Evolutionary conservation across 1,140 invertebrate species (phyloP).

Genomic region (Oryctes rhinoceros): DNA sequence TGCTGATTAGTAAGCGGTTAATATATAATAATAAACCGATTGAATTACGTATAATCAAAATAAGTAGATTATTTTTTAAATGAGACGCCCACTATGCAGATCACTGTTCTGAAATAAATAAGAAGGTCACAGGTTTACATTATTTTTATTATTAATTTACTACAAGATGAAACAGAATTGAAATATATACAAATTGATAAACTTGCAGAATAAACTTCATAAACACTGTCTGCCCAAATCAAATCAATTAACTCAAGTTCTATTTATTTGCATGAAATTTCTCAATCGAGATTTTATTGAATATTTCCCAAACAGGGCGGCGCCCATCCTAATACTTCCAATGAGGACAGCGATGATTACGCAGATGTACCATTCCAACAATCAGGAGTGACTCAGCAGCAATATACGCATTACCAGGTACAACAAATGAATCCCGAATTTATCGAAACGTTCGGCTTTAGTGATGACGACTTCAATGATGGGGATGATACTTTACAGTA

Average conservation of each 20-base stretch:
- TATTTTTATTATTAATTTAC: too few relatives aligned
- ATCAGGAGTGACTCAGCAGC: slow-evolving; percentile 49
- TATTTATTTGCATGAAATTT: neutral
- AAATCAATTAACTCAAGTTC: neutral
- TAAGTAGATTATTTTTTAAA: too few relatives aligned
- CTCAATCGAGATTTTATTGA: neutral
- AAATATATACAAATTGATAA: too few relatives aligned
- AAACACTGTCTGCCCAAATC: too few relatives aligned
- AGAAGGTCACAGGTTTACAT: too few relatives aligned
- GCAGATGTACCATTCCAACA: slow-evolving; percentile 51
- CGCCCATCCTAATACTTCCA: slow-evolving; percentile 54
- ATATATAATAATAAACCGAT: too few relatives aligned
- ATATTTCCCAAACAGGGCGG: slow-evolving; percentile 56
- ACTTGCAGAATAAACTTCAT: too few relatives aligned
- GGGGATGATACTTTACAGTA: slow-evolving; percentile 69
- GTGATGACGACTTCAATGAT: slow-evolving; percentile 73
- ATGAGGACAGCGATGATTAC: slow-evolving; percentile 55
- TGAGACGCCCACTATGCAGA: too few relatives aligned
- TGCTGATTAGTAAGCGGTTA: too few relatives aligned
- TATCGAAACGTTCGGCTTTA: slow-evolving; percentile 69
- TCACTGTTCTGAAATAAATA: too few relatives aligned
- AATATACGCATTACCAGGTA: slow-evolving; percentile 54
- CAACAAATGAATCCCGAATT: slow-evolving; percentile 50
- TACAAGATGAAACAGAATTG: too few relatives aligned
- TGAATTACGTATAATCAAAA: too few relatives aligned